Conservation (phyloP, 2,888 invertebrate species). For the Punctoribates punctum region DNA sequence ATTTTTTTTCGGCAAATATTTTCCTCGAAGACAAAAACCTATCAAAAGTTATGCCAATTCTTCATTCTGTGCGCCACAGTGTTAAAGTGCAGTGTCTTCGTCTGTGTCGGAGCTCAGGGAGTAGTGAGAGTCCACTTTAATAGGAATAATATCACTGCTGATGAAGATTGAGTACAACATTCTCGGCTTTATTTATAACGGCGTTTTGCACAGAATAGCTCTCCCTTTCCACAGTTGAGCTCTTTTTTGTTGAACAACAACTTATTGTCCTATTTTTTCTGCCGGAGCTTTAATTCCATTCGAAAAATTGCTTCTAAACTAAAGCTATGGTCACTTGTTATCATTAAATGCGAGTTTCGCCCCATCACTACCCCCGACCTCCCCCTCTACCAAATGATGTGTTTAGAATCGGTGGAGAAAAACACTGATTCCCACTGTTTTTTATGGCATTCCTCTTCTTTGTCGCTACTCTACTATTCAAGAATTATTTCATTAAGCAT, state of each 20-base stretch:
- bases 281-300: slow-evolving; percentile 3
- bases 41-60: too few species aligned
- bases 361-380: too few species aligned
- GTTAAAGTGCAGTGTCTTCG: background rate
- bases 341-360: background rate
- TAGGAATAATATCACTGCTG: slow-evolving; percentile 7
- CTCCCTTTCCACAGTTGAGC: background rate
- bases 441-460: background rate
- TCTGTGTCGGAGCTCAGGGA: background rate
- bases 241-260: background rate
- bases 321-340: slow-evolving; percentile 25
- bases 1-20: too few species aligned
- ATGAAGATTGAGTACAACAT: slow-evolving; percentile 18
- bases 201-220: background rate
- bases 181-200: slow-evolving; percentile 5
- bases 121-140: background rate
- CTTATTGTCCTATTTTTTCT: slow-evolving; percentile 1
- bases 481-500: slow-evolving; percentile 11
- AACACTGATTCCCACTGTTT: background rate
- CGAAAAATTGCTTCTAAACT: slow-evolving; percentile 12
- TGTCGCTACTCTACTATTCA: background rate
- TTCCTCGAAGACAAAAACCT: too few species aligned
- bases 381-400: too few species aligned
- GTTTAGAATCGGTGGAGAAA: too few species aligned
- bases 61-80: background rate